Base-by-base conservation (phyloP, 1,140 invertebrate genomes). In the Tyrophagus putrescentiae region DNA sequence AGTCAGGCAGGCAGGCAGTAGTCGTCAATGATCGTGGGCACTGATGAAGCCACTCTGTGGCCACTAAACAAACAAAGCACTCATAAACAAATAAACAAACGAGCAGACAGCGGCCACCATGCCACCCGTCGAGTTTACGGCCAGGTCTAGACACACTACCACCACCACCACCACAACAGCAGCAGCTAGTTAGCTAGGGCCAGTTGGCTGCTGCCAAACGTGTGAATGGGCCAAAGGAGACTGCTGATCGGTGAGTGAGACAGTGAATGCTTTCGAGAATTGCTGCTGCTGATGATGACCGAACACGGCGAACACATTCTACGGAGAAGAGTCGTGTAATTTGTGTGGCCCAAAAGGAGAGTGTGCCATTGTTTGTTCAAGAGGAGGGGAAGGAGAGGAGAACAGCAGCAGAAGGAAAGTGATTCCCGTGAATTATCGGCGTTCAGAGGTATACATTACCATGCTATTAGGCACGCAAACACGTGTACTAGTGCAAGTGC, bases 111-210 rank as follows among this genome's bases (percentile, higher is more conserved):
- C 23, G 21, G 31, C 23, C 45, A 13, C 7, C 13, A 39, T 18
- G 45, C 45, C 45, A 48, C 45, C 45, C 45, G 45, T 48, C 45
- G 45, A 48, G 7, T 48, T 39, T 18, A 18, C 13, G 7, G 45
- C 7, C 45, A 48, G 45, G 45, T 48, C 45, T 48, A 48, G 45
- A 48, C 45, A n/a, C n/a, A n/a, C n/a, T n/a, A n/a, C n/a, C n/a
- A n/a, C n/a, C n/a, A n/a, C n/a, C n/a, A n/a, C n/a, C n/a, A n/a
- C n/a, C n/a, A n/a, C n/a, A n/a, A n/a, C n/a, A n/a, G n/a, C n/a
- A n/a, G n/a, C n/a, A n/a, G n/a, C n/a, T n/a, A n/a, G n/a, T n/a
- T n/a, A n/a, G n/a, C n/a, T n/a, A n/a, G n/a, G n/a, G n/a, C n/a
- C n/a, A n/a, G n/a, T n/a, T n/a, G n/a, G 45, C 21, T n/a, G n/a